Conservation (phyloP, 2,888 invertebrate genomes). For the Micoletzkya japonica region DNA sequence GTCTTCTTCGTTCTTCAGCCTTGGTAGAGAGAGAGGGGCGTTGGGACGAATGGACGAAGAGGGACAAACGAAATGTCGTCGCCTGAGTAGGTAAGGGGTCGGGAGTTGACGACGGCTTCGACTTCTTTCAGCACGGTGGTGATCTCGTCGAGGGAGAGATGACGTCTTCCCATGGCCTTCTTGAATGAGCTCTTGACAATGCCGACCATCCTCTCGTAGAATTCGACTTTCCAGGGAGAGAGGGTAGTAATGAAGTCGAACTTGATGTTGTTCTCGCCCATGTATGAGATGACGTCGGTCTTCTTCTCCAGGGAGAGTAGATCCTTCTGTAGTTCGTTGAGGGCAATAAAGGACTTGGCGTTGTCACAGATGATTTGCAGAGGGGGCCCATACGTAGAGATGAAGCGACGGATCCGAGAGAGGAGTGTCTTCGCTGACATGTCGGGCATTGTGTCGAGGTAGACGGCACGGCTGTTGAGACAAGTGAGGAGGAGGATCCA, state of each 20-base stretch:
- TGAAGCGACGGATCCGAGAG: constrained; percentile 28
- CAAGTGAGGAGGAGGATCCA: constrained; percentile 32
- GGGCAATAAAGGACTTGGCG: constrained; percentile 63
- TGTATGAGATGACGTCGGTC: neutral
- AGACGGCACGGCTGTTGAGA: constrained; percentile 29
- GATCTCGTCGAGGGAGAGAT: constrained; percentile 65
- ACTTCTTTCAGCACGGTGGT: constrained; percentile 58
- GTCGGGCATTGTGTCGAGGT: constrained; percentile 30
- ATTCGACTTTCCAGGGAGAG: constrained; percentile 66
- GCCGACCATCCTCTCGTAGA: constrained; percentile 65
- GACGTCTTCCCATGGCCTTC: constrained; percentile 61
- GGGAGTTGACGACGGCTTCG: constrained; percentile 58
- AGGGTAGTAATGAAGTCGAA: constrained; percentile 64
- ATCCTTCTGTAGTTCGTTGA: constrained; percentile 41
- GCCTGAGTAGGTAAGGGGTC: constrained; percentile 61
- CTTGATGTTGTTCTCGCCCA: neutral
- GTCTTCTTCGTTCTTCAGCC: neutral
- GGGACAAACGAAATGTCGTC: constrained; percentile 38
- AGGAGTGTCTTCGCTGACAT: constrained; percentile 27
- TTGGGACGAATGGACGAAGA: constrained; percentile 27
- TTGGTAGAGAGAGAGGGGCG: neutral
- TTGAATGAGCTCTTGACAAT: constrained; percentile 63
- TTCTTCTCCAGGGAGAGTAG: neutral
- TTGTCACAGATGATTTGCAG: constrained; percentile 38
- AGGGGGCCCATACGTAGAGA: constrained; percentile 28